Conservation (phyloP, 2,888 invertebrate species). For the Chaetoderma sp. region DNA sequence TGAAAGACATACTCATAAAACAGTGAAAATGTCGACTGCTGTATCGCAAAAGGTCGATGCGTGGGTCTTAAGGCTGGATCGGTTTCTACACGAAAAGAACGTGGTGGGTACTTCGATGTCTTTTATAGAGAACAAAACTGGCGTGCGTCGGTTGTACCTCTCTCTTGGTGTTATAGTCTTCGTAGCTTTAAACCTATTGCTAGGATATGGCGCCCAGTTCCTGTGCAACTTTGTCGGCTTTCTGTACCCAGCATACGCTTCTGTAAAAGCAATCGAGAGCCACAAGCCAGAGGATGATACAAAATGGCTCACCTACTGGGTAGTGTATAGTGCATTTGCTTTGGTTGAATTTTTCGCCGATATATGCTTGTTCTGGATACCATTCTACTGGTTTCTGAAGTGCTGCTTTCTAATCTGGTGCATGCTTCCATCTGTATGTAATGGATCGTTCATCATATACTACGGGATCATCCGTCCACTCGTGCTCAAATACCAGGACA, state of each 20-base stretch:
- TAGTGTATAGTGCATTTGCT: constrained; percentile 94
- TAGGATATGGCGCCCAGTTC: constrained; percentile 95
- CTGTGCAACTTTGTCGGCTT: constrained; percentile 96
- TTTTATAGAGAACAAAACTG: constrained; percentile 70
- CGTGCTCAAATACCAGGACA: constrained; percentile 69
- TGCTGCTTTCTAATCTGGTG: constrained; percentile 71
- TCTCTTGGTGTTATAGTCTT: constrained; percentile 76
- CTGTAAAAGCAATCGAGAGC: constrained; percentile 74
- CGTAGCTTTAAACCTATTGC: constrained; percentile 89
- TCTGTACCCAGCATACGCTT: constrained; percentile 91
- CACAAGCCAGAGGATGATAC: constrained; percentile 79
- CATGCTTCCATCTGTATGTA: constrained; percentile 69
- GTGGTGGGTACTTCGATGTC: constrained; percentile 68
- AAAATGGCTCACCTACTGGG: constrained; percentile 99
- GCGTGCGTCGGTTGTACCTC: constrained; percentile 69
- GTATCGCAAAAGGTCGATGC: constrained; percentile 55
- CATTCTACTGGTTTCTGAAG: constrained; percentile 93
- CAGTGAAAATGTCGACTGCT: too few species aligned
- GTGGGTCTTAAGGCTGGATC: constrained; percentile 63
- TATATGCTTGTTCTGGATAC: constrained; percentile 87
- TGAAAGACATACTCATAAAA: too few species aligned
- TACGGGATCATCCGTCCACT: constrained; percentile 70
- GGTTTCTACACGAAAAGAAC: constrained; percentile 69
- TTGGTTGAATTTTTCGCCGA: constrained; percentile 94
- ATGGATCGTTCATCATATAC: constrained; percentile 71